phyloP scores from a whole-genome alignment of 2,113 vertebrate genomes.

The Pachycephala philippinensis region DNA sequence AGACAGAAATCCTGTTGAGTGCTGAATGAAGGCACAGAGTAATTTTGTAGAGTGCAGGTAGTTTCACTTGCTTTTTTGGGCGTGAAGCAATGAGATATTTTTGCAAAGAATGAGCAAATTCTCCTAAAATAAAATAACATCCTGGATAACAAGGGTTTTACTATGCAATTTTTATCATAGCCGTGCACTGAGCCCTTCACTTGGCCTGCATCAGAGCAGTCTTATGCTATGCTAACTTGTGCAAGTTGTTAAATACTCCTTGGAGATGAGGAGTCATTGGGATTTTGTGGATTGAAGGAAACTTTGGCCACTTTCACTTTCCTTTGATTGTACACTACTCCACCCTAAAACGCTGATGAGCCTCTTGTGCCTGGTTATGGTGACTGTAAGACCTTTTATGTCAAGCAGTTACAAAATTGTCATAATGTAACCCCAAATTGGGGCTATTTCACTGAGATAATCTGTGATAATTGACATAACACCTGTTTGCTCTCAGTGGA shows the following conservation, averaged over 20 bases:
- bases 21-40: not conserved
- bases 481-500: conserved; percentile 41
- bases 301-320: not conserved
- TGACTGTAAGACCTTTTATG: not conserved
- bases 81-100: not conserved
- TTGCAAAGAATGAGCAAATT: not conserved
- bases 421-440: not conserved
- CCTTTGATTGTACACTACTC: not conserved
- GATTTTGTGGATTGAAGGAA: conserved; percentile 34
- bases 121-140: not conserved
- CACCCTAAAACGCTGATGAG: not conserved
- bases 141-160: not conserved
- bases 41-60: not conserved
- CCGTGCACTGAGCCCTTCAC: not conserved
- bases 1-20: not conserved
- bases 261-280: conserved; percentile 27
- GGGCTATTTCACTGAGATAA: not conserved
- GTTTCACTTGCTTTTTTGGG: not conserved
- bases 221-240: not conserved
- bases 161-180: not conserved
- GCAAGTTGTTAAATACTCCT: conserved; percentile 16
- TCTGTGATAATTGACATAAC: conserved; percentile 42
- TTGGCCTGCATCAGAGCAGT: not conserved
- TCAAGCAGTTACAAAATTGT: not conserved
- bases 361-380: conserved; percentile 38